A percentile compares a stretch with the other conserved stretches of the same genome.
These are phyloP conservation scores for Oriolus oriolus DNA, from an alignment of 2,113 vertebrate genomes.

Conservation along the genomic window DNA sequence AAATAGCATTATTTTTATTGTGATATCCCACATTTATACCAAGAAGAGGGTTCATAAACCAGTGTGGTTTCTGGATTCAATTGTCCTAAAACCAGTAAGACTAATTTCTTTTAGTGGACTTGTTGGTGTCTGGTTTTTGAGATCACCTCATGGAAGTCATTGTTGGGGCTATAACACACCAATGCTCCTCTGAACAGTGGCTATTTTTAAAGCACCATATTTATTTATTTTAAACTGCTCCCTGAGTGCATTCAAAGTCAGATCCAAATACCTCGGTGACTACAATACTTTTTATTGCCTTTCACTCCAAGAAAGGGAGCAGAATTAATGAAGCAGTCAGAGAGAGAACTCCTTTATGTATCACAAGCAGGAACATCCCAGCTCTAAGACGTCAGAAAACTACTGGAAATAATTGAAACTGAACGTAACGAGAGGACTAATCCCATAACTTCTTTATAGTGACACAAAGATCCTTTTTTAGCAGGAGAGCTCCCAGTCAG, in stretches of 20 bases:
- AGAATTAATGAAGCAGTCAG: neutral
- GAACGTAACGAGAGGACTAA: neutral
- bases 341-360: neutral
- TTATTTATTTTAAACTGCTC: neutral
- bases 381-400: neutral
- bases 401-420: neutral
- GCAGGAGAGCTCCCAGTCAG: neutral
- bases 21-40: neutral
- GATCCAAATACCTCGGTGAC: neutral
- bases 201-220: neutral
- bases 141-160: neutral
- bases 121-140: neutral
- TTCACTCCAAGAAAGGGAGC: neutral
- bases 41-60: neutral
- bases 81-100: neutral
- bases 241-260: neutral
- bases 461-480: neutral
- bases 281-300: neutral
- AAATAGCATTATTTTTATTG: neutral
- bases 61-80: neutral
- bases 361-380: neutral
- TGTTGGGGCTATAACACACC: neutral
- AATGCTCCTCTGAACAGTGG: neutral
- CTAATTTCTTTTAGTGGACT: neutral
- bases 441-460: neutral